Evolutionary conservation across 1,140 invertebrate species (phyloP), one percentile per base, ranked within the genome.

Genomic region (Drosophila lacteicornis): DNA sequence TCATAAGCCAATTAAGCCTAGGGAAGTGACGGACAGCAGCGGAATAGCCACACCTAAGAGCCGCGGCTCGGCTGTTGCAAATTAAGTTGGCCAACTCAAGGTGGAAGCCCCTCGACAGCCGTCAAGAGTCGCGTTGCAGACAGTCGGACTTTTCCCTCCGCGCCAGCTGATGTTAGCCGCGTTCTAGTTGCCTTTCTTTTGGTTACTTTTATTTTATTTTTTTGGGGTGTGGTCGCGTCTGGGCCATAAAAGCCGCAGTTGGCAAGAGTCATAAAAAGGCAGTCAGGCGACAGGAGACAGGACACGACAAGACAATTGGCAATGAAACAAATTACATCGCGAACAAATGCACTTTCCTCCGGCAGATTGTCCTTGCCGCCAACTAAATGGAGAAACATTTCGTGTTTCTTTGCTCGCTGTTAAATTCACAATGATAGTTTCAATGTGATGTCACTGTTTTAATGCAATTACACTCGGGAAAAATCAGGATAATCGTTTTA

Each of bases 301-400:
- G 50, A 71, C 79, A 86, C 66, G 69, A 86, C 61, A 83, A 83
- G 73, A 88, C 84, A 88, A 90, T 88, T 90, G 84, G 75, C 84
- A 90, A 84, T 88, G 74, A 84, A 87, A 82, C 84, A 88, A 87
- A 87, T 87, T 68, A 80, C 84, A 80, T 71, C 51, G 80, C 80
- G 66, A 82, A 78, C 75, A 78, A 70, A 78, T 78, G 75, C 75
- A 78, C 62, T 77, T 69, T 56, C 74, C 40, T 8, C 45, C 45
- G 56, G 40, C 68, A 51, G 56, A 74, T 53, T 68, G 71, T 63
- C 70, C 40, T 43, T 49, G 40, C 40, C 74, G 47, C 13, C n/a
- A 33, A 22, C 36, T 55, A 50, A 57, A 57, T 43, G 43, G 51
- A 66, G 53, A 19, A 73, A 50, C 53, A 73, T 59, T 71, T 42